phyloP scores from a whole-genome alignment of 2,888 invertebrate species.

The Limnephilus rhombicus region DNA sequence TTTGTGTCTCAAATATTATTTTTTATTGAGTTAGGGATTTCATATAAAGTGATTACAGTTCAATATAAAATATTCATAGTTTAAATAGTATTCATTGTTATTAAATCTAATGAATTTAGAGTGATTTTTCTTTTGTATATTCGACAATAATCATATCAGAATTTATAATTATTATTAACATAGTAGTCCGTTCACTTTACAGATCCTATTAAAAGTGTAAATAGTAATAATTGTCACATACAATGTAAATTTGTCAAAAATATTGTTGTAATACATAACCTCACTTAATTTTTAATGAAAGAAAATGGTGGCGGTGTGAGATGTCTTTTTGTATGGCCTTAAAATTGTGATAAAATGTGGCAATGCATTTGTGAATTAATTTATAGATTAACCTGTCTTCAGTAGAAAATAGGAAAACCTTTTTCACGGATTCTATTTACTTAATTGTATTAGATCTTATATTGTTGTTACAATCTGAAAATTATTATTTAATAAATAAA shows the following conservation, averaged over 20 bases:
- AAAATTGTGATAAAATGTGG: slow-evolving; percentile 52
- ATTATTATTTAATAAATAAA: slow-evolving; percentile 25
- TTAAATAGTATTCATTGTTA: background rate
- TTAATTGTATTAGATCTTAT: background rate
- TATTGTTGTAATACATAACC: background rate
- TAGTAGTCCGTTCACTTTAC: background rate
- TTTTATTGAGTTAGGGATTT: background rate
- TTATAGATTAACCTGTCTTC: slow-evolving; percentile 4
- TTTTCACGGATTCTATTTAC: slow-evolving; percentile 8
- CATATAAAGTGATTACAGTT: background rate
- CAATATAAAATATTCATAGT: background rate
- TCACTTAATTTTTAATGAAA: background rate
- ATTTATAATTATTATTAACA: background rate
- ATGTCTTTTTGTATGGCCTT: slow-evolving; percentile 21
- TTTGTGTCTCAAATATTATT: background rate
- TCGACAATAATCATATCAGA: background rate
- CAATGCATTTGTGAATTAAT: slow-evolving; percentile 49
- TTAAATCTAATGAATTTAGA: background rate
- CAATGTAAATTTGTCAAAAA: background rate
- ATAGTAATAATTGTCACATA: background rate
- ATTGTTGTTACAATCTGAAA: slow-evolving; percentile 15
- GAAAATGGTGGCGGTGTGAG: background rate
- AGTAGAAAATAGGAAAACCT: slow-evolving; percentile 29
- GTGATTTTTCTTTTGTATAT: background rate
- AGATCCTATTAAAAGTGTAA: background rate